Percentiles rank a stretch among this genome's conserved stretches.
Conservation (phyloP, 2,888 invertebrate genomes). For the Scaptomyza cyrtandrae region DNA sequence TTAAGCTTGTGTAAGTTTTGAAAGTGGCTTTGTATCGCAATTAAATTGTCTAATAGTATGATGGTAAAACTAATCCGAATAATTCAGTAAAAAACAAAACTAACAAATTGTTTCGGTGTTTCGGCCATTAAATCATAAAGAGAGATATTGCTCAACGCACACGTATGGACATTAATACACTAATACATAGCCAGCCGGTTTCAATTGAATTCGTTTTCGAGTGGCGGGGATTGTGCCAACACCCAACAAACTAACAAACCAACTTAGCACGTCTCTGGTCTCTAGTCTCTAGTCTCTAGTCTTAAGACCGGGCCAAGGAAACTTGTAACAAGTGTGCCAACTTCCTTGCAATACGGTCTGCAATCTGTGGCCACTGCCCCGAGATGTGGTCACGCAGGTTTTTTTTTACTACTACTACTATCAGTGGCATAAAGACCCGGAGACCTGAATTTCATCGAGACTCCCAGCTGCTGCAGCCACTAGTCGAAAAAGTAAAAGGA, state of each 20-base stretch:
- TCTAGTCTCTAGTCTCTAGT: slow-evolving; percentile 8
- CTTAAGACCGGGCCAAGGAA: slow-evolving; percentile 49
- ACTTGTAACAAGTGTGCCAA: slow-evolving; percentile 71
- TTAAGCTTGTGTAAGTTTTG: slow-evolving; percentile 13
- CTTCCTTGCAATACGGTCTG: slow-evolving; percentile 66
- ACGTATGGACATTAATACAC: slow-evolving; percentile 12
- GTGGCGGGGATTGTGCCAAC: slow-evolving; percentile 48
- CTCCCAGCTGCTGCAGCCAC: slow-evolving; percentile 16
- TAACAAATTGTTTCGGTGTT: slow-evolving; percentile 21
- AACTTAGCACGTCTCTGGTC: slow-evolving; percentile 14
- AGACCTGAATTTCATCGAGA: slow-evolving; percentile 60
- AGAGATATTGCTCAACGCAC: slow-evolving; percentile 54
- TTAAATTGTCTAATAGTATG: slow-evolving; percentile 29
- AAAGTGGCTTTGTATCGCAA: slow-evolving; percentile 26
- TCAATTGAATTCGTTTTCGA: slow-evolving; percentile 33
- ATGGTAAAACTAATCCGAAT: slow-evolving; percentile 24
- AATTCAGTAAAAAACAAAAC: slow-evolving; percentile 15
- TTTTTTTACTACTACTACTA: slow-evolving; percentile 2
- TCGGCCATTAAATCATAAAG: slow-evolving; percentile 66
- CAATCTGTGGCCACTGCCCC: slow-evolving; percentile 8
- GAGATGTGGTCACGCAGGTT: slow-evolving; percentile 64
- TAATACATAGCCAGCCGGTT: slow-evolving; percentile 47
- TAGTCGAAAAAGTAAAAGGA: slow-evolving; percentile 66
- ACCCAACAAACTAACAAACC: slow-evolving; percentile 42
- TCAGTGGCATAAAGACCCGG: slow-evolving; percentile 61